Conservation (phyloP, 2,113 vertebrate species). For the Larimichthys crocea region DNA sequence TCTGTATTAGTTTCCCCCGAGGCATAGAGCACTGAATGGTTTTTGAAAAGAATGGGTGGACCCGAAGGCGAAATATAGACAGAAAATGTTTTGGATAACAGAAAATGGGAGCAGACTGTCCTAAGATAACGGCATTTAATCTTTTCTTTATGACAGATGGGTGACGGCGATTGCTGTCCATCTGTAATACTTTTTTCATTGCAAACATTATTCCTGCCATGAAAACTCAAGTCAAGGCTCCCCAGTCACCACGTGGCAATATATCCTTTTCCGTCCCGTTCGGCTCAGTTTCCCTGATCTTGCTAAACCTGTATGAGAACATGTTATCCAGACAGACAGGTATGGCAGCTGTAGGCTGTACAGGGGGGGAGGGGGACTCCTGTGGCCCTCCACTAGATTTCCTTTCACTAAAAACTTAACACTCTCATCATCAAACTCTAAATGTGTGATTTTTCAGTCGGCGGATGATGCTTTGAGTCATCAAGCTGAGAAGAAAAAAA, state of each 20-base stretch:
- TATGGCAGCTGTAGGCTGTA: conserved; percentile 35
- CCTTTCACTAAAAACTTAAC: not conserved
- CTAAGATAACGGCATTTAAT: conserved; percentile 53
- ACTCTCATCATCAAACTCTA: not conserved
- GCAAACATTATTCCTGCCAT: not conserved
- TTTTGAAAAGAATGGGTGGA: not conserved
- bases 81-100: conserved; percentile 34
- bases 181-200: not conserved
- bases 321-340: conserved; percentile 46
- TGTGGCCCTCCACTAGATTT: not conserved
- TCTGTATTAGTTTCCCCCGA: conserved; percentile 46
- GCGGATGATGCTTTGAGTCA: not conserved
- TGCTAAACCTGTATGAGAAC: conserved; percentile 77
- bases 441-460: not conserved
- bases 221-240: not conserved
- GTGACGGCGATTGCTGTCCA: not conserved
- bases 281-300: conserved; percentile 48
- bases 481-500: not conserved
- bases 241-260: not conserved
- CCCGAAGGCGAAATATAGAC: not conserved
- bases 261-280: conserved; percentile 28
- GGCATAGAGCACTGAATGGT: conserved; percentile 17
- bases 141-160: conserved; percentile 50
- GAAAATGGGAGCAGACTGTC: not conserved
- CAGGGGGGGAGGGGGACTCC: conserved; percentile 21